Evolutionary conservation across 2,797 vertebrate species (phyloP).

Genomic region (Tinamus major): DNA sequence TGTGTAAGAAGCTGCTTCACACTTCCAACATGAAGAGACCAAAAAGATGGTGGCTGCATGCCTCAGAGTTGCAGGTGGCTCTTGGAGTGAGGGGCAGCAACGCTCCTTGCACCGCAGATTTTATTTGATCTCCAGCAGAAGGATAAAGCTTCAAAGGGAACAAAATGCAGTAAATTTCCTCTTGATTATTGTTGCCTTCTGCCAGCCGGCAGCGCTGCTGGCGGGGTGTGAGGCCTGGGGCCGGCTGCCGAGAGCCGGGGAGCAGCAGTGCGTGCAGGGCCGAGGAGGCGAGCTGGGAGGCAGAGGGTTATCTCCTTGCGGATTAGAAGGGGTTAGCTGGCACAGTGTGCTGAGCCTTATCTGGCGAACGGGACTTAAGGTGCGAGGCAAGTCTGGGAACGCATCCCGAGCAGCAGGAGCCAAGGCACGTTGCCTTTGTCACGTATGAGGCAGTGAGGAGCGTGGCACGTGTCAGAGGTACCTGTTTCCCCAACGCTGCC

Average conservation of each 20-base stretch:
- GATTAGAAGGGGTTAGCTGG: background rate
- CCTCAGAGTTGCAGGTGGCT: background rate
- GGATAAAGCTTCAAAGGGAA: background rate
- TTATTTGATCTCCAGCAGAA: background rate
- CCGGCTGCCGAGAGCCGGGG: rapidly evolving
- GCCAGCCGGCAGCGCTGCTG: background rate
- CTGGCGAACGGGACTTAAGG: background rate
- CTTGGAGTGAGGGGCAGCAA: rapidly evolving
- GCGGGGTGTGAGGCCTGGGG: background rate
- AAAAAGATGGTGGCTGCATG: background rate
- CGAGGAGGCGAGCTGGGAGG: background rate
- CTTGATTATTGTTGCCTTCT: background rate
- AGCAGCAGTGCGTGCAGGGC: rapidly evolving
- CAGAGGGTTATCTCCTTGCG: rapidly evolving
- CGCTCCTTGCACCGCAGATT: background rate
- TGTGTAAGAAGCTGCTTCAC: background rate
- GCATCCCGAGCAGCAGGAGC: background rate
- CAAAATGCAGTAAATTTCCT: background rate
- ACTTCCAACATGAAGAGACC: background rate
- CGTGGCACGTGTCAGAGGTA: background rate
- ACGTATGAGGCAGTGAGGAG: rapidly evolving
- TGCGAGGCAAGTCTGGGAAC: background rate
- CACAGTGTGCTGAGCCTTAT: background rate
- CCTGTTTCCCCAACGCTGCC: background rate
- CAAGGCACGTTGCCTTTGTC: background rate